These are phyloP conservation scores for Actinostola sp. DNA, from an alignment of 92 coral and sea anemone species.

Conservation along the genomic window DNA sequence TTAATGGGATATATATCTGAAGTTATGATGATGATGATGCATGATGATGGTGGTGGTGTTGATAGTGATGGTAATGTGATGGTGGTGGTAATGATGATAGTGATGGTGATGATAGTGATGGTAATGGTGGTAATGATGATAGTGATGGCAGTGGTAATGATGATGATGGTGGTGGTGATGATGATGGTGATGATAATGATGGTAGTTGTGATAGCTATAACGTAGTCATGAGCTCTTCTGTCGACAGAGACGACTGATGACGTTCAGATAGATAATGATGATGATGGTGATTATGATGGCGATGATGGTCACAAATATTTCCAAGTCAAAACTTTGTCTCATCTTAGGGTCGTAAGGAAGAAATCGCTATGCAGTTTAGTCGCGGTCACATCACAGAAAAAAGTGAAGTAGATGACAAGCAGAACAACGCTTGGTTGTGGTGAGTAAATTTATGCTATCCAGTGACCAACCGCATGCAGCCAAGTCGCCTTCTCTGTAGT, in stretches of 20 bases:
- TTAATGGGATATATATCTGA: not conserved
- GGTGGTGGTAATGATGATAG: not conserved
- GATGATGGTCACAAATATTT: not conserved
- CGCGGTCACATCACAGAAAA: conserved; percentile 79
- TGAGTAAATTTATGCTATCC: conserved; percentile 26
- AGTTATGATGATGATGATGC: not conserved
- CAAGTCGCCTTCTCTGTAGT: no score
- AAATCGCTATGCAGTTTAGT: conserved; percentile 84
- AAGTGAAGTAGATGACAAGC: conserved; percentile 61
- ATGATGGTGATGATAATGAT: no score
- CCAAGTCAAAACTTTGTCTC: not conserved
- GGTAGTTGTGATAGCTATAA: no score
- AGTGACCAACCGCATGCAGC: no score
- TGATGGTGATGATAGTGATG: not conserved
- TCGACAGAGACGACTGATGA: no score
- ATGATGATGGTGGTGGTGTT: not conserved
- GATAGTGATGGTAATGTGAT: not conserved
- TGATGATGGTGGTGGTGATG: not conserved
- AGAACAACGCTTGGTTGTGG: conserved; percentile 83
- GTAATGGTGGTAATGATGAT: not conserved
- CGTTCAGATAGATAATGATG: no score
- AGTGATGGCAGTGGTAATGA: not conserved
- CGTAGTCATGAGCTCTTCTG: not conserved
- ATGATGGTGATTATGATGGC: no score
- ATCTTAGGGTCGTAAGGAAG: conserved; percentile 83